phyloP scores from a whole-genome alignment of 2,113 vertebrate species.

The Eidolon helvum region DNA sequence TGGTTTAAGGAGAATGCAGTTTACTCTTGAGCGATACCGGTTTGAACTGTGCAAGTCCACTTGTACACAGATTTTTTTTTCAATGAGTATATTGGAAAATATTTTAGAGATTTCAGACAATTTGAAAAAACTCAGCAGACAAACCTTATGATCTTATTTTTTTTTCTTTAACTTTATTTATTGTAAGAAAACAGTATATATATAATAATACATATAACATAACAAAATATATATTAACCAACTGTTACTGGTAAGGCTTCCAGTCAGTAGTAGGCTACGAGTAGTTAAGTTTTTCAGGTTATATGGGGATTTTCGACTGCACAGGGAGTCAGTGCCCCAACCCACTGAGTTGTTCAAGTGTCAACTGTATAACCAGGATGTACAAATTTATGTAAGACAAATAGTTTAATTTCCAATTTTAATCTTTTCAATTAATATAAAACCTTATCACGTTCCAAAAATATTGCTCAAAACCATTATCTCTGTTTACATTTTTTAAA shows the following conservation, averaged over 20 bases:
- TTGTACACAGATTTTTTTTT: neutral
- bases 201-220: neutral
- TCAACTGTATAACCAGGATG: neutral
- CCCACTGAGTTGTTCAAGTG: neutral
- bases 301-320: neutral
- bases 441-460: neutral
- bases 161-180: neutral
- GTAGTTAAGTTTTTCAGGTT: neutral
- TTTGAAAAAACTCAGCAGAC: neutral
- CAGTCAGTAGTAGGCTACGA: neutral
- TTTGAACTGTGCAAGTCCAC: neutral
- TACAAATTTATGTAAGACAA: neutral
- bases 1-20: neutral
- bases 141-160: neutral
- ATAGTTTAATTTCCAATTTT: slow-evolving; percentile 36
- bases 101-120: neutral
- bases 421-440: slow-evolving; percentile 50
- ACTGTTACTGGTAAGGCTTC: neutral
- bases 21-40: neutral
- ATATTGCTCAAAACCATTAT: slow-evolving; percentile 31
- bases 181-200: neutral
- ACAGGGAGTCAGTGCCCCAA: too few relatives aligned
- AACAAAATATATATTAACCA: neutral
- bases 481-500: slow-evolving; percentile 52
- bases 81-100: neutral